Conservation (phyloP, 2,888 invertebrate species). For the Pyrrhia umbra region DNA sequence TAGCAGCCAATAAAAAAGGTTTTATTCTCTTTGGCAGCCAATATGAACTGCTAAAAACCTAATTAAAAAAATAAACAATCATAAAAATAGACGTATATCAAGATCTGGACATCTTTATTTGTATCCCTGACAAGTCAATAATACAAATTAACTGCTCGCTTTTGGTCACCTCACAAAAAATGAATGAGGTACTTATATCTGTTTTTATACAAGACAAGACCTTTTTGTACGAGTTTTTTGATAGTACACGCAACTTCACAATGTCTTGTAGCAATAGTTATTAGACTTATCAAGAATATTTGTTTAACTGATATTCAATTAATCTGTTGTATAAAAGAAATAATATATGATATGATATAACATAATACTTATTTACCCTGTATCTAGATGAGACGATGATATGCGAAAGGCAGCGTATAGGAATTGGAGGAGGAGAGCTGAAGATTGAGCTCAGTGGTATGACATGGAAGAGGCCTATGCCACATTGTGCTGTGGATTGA, state of each 20-base stretch:
- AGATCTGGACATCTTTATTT: constrained; percentile 7
- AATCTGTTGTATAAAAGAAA: neutral
- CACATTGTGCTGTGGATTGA: too few species aligned
- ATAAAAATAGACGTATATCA: neutral
- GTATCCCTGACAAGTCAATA: neutral
- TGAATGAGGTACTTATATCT: neutral
- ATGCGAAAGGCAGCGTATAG: too few species aligned
- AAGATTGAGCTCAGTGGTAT: too few species aligned
- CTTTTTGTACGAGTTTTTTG: neutral
- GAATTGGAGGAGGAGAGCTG: too few species aligned
- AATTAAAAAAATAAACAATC: neutral
- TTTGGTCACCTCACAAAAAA: constrained; percentile 18
- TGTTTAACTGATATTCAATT: constrained; percentile 1
- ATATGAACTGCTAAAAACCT: neutral
- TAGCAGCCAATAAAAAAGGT: too few species aligned
- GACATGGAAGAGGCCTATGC: too few species aligned
- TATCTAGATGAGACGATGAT: too few species aligned
- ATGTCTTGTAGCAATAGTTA: neutral
- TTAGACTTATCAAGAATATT: neutral
- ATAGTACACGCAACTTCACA: constrained; percentile 1
- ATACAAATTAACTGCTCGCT: constrained; percentile 5
- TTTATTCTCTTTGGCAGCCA: too few species aligned
- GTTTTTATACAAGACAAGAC: neutral
- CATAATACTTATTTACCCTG: too few species aligned
- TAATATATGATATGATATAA: neutral